Conservation (phyloP, 2,797 vertebrate species). For the Xenentodon cancila region DNA sequence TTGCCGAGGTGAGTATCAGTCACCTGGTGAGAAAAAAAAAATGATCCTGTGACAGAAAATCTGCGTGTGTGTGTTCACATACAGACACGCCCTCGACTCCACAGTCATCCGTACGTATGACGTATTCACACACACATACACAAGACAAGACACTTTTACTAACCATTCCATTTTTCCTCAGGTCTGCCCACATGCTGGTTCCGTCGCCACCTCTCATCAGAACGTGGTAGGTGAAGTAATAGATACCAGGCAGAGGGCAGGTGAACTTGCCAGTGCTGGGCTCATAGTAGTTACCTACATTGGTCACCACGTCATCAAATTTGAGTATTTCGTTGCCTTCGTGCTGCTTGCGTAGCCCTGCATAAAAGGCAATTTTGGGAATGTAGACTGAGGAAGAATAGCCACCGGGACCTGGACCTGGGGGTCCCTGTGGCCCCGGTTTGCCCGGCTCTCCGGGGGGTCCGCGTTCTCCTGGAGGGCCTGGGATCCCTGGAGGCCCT, state of each 20-base stretch:
- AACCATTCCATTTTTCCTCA: constrained; percentile 93
- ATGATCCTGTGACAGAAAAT: constrained; percentile 39
- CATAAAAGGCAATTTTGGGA: constrained; percentile 94
- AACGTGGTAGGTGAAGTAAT: constrained; percentile 93
- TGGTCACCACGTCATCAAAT: constrained; percentile 94
- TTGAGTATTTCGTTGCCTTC: constrained; percentile 90
- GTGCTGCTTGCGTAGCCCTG: constrained; percentile 88
- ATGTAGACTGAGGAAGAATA: constrained; percentile 88
- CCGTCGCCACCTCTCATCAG: constrained; percentile 90
- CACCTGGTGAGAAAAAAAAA: constrained; percentile 39
- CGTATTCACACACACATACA: constrained; percentile 18
- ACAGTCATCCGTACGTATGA: background rate
- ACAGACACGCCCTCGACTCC: constrained; percentile 11
- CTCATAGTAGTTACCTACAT: constrained; percentile 93
- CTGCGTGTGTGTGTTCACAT: constrained; percentile 53
- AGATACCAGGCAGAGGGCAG: constrained; percentile 90
- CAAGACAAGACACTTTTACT: constrained; percentile 67
- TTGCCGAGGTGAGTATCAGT: constrained; percentile 61
- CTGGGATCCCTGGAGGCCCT: constrained; percentile 85
- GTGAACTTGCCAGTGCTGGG: constrained; percentile 94
- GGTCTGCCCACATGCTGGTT: constrained; percentile 92
- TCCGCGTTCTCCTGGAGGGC: constrained; percentile 85
- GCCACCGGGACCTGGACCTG: constrained; percentile 86
- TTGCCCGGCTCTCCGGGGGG: constrained; percentile 88
- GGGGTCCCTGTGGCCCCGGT: constrained; percentile 85